Conservation (phyloP, 2,797 vertebrate species). For the Telmatherina bonti region DNA sequence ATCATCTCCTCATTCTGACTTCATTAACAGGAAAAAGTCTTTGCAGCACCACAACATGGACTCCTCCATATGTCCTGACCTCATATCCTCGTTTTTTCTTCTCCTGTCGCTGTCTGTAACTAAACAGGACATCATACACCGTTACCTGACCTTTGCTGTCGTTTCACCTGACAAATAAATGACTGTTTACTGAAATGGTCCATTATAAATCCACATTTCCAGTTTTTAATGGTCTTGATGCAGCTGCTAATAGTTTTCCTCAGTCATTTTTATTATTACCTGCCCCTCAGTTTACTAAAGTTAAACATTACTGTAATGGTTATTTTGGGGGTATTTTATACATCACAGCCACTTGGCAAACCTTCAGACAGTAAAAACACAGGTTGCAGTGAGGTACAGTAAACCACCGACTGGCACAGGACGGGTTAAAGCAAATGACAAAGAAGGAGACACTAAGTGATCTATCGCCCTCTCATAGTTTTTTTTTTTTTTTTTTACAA, state of each 20-base stretch:
- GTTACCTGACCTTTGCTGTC: background rate
- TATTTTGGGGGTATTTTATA: background rate
- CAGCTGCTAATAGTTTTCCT: no score
- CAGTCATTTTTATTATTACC: no score
- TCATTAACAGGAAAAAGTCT: background rate
- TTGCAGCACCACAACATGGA: no score
- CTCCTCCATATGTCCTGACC: constrained; percentile 1
- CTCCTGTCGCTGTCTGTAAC: no score
- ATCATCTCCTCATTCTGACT: background rate
- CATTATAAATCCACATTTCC: background rate
- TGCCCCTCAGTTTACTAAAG: no score
- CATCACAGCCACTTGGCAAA: background rate
- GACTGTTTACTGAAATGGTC: background rate
- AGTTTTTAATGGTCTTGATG: background rate
- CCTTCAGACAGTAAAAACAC: no score
- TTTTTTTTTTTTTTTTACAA: constrained; percentile 42
- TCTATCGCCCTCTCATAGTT: constrained; percentile 30
- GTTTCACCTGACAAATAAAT: no score
- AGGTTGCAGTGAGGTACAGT: constrained; percentile 15
- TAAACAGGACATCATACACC: background rate
- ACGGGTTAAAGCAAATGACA: constrained; percentile 53
- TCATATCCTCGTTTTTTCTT: constrained; percentile 1
- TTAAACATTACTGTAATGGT: background rate
- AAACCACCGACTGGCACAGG: constrained; percentile 30
- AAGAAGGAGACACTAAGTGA: constrained; percentile 45